Conservation (phyloP, 2,797 vertebrate genomes). For the Miichthys miiuy region DNA sequence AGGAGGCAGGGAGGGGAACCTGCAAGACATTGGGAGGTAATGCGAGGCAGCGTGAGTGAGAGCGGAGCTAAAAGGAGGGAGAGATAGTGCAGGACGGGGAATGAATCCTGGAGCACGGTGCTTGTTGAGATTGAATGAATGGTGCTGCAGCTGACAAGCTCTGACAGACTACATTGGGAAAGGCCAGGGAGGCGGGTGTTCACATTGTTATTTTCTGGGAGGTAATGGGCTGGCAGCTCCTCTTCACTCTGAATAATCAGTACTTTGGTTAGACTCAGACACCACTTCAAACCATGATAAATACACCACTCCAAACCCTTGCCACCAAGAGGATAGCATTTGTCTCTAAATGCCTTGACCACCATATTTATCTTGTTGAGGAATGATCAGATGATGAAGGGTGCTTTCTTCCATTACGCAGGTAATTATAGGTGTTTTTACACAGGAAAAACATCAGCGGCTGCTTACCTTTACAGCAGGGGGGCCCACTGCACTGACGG, state of each 20-base stretch:
- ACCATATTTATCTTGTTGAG: slow-evolving; percentile 85
- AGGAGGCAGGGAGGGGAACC: slow-evolving; percentile 51
- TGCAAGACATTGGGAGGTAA: slow-evolving; percentile 75
- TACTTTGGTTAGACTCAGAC: slow-evolving; percentile 82
- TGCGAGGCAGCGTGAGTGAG: slow-evolving; percentile 54
- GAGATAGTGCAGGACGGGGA: slow-evolving; percentile 69
- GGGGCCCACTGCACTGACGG: slow-evolving; percentile 28
- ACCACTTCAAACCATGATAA: slow-evolving; percentile 85
- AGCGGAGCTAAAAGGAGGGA: slow-evolving; percentile 59
- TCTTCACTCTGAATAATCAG: slow-evolving; percentile 86
- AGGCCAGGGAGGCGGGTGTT: slow-evolving; percentile 74
- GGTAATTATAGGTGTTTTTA: slow-evolving; percentile 80
- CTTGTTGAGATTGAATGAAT: slow-evolving; percentile 84
- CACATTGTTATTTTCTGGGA: slow-evolving; percentile 80
- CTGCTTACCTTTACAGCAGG: slow-evolving; percentile 60
- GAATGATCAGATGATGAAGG: slow-evolving; percentile 84
- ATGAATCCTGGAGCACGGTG: slow-evolving; percentile 72
- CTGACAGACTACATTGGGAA: slow-evolving; percentile 75
- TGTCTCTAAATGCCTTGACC: slow-evolving; percentile 83
- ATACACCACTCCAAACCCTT: slow-evolving; percentile 82
- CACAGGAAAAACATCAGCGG: slow-evolving; percentile 50
- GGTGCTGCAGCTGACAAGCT: slow-evolving; percentile 81
- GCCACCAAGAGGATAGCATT: slow-evolving; percentile 73
- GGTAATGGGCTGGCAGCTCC: slow-evolving; percentile 82
- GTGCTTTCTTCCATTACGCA: slow-evolving; percentile 74